A percentile compares a stretch with the other conserved stretches of the same genome.
These are phyloP conservation scores for Agrotis ipsilon DNA, from an alignment of 2,888 invertebrate species.

Conservation along the genomic window DNA sequence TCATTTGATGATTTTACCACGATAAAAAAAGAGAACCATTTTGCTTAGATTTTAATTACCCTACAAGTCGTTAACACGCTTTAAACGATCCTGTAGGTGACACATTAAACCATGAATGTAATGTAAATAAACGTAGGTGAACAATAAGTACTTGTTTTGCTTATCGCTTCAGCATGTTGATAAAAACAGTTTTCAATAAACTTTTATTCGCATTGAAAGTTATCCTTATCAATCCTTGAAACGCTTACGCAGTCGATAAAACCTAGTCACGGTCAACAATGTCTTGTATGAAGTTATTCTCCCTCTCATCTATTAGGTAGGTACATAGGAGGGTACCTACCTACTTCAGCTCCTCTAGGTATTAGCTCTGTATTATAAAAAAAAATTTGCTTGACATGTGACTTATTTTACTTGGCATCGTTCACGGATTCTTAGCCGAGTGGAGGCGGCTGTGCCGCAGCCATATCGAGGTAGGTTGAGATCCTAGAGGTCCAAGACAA, in stretches of 20 bases:
- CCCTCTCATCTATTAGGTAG: background rate
- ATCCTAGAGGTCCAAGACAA: too few species aligned
- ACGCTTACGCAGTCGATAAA: slow-evolving; percentile 23
- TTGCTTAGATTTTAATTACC: slow-evolving; percentile 19
- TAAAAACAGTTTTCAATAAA: slow-evolving; percentile 51
- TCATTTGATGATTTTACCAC: too few species aligned
- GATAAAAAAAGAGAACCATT: too few species aligned
- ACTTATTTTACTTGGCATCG: too few species aligned
- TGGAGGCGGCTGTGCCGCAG: too few species aligned
- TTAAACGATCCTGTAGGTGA: slow-evolving; percentile 16
- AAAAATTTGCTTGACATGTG: too few species aligned
- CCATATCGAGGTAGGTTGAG: too few species aligned
- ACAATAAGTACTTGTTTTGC: slow-evolving; percentile 18
- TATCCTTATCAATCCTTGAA: slow-evolving; percentile 40
- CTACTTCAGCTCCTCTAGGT: too few species aligned
- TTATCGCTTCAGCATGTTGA: slow-evolving; percentile 41
- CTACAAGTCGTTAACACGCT: slow-evolving; percentile 25
- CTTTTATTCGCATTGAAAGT: slow-evolving; percentile 34
- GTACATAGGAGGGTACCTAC: background rate
- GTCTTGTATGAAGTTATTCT: background rate
- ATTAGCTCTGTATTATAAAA: too few species aligned
- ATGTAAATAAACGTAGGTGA: background rate
- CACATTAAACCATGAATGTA: slow-evolving; percentile 11
- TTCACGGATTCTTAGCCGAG: too few species aligned
- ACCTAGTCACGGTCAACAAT: slow-evolving; percentile 15